Conservation (phyloP, 2,888 invertebrate genomes). For the Elmis aenea region DNA sequence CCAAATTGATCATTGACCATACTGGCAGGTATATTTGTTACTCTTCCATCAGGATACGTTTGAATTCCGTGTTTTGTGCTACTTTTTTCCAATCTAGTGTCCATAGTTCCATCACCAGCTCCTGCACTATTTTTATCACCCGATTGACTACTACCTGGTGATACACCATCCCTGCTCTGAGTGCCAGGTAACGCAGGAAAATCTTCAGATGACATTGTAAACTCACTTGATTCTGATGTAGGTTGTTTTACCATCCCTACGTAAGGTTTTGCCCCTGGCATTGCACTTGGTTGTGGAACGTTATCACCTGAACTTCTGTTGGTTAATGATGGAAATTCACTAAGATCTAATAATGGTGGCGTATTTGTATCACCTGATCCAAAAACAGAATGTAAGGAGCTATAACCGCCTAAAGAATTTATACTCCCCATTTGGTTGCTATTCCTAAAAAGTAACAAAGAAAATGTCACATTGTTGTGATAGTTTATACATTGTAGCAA, state of each 20-base stretch:
- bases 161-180: conserved; percentile 59
- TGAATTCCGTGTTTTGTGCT: conserved; percentile 67
- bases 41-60: conserved; percentile 94
- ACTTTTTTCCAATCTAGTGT: conserved; percentile 21
- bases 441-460: conserved; percentile 45
- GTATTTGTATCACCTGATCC: conserved; percentile 58
- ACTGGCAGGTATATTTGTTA: conserved; percentile 95
- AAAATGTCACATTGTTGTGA: no score
- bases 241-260: conserved; percentile 96
- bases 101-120: conserved; percentile 31
- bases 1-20: conserved; percentile 99
- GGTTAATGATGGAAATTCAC: conserved; percentile 89
- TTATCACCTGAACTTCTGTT: conserved; percentile 74
- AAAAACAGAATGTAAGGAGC: conserved; percentile 76
- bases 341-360: conserved; percentile 83
- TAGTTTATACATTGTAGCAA: no score
- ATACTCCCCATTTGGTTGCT: conserved; percentile 55
- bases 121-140: conserved; percentile 47
- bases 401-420: conserved; percentile 59
- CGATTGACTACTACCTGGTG: conserved; percentile 55
- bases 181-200: conserved; percentile 95
- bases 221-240: conserved; percentile 86
- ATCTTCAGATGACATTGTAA: conserved; percentile 98
- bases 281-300: conserved; percentile 75
- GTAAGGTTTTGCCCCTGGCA: conserved; percentile 90